These are phyloP conservation scores for Chlorodrepanis virens DNA, from an alignment of 2,113 vertebrate genomes.

Conservation along the genomic window DNA sequence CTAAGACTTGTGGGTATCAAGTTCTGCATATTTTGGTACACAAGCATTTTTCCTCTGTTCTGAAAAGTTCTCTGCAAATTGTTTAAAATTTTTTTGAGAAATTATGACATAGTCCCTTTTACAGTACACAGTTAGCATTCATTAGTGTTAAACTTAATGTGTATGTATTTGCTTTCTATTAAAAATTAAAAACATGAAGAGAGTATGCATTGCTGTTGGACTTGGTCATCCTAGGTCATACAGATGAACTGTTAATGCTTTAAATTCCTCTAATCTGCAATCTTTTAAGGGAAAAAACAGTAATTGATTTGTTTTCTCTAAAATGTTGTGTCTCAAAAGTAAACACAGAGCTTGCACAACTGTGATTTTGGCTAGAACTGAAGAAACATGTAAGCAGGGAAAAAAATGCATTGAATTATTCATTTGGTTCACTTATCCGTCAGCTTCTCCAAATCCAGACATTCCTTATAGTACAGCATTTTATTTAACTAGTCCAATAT, in stretches of 20 bases:
- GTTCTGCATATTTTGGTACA: background rate
- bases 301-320: conserved; percentile 23
- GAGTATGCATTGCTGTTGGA: background rate
- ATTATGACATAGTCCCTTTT: background rate
- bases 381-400: background rate
- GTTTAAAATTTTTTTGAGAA: background rate
- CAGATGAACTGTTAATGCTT: background rate
- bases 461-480: conserved; percentile 19
- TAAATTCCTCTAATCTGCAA: conserved; percentile 24
- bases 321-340: conserved; percentile 22
- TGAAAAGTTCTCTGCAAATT: background rate
- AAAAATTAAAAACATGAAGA: background rate
- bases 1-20: background rate
- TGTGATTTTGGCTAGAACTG: conserved; percentile 19
- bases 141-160: background rate
- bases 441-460: conserved; percentile 71
- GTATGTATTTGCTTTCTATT: background rate
- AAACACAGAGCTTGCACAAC: background rate
- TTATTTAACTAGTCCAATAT: background rate
- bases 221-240: background rate
- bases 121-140: background rate
- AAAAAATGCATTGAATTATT: conserved; percentile 34
- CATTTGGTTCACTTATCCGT: conserved; percentile 55
- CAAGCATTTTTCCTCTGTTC: background rate
- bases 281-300: background rate